Evolutionary conservation across 2,797 vertebrate genomes (phyloP).

Genomic region (Melanotaenia nigrans): DNA sequence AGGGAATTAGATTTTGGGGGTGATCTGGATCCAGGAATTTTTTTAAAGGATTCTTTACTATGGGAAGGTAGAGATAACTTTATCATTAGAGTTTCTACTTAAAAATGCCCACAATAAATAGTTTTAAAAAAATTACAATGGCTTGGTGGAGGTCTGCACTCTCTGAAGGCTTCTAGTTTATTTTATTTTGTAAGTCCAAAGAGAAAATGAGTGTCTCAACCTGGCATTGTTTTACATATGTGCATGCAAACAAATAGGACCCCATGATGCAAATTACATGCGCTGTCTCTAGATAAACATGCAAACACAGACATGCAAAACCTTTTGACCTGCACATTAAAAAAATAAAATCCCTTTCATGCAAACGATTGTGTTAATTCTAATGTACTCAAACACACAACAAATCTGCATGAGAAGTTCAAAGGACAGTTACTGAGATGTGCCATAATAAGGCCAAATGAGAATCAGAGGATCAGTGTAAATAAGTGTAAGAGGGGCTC

Average conservation of each 20-base stretch:
- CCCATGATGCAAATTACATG: slow-evolving; percentile 32
- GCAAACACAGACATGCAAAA: slow-evolving; percentile 21
- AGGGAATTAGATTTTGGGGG: no score
- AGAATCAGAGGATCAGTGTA: slow-evolving; percentile 24
- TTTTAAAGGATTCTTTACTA: no score
- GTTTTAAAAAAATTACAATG: no score
- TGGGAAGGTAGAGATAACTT: no score
- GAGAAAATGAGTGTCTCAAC: background rate
- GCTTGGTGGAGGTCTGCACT: no score
- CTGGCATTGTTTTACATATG: background rate
- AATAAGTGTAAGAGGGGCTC: slow-evolving; percentile 21
- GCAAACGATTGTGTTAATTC: slow-evolving; percentile 25
- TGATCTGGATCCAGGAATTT: no score
- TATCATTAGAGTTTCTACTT: no score
- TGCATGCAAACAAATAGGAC: background rate
- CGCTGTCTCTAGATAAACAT: slow-evolving; percentile 11
- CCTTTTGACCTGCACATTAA: slow-evolving; percentile 2
- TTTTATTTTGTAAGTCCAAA: background rate
- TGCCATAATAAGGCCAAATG: slow-evolving; percentile 47
- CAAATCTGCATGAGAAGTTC: slow-evolving; percentile 34
- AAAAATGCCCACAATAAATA: no score
- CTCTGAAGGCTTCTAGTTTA: background rate
- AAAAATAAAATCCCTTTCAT: slow-evolving; percentile 20
- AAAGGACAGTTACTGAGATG: slow-evolving; percentile 50
- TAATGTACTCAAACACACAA: slow-evolving; percentile 17